phyloP scores from a whole-genome alignment of 1,140 invertebrate species.

The Brachionus manjavacas region DNA sequence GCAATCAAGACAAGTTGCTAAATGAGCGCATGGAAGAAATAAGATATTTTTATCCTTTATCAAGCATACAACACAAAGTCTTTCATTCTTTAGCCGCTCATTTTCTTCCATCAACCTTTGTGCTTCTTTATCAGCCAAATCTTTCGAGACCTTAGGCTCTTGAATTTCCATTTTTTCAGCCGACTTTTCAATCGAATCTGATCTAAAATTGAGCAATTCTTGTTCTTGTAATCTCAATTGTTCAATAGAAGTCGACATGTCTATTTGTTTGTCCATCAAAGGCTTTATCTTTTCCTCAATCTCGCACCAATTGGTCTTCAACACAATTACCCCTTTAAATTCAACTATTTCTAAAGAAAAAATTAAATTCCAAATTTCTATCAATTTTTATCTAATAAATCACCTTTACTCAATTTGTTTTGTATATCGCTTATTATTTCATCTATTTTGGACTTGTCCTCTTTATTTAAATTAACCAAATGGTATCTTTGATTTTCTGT shows the following conservation, averaged over 20 bases:
- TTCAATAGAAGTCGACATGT: background rate
- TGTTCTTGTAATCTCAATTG: background rate
- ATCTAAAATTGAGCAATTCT: background rate
- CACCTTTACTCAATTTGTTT: background rate
- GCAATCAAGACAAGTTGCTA: constrained; percentile 31
- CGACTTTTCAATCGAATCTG: background rate
- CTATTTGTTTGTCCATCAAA: background rate
- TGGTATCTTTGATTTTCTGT: background rate
- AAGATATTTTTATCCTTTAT: background rate
- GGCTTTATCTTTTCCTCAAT: constrained; percentile 25
- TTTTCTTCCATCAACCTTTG: constrained; percentile 13
- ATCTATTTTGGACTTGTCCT: background rate
- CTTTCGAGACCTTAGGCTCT: background rate
- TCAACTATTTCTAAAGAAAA: background rate
- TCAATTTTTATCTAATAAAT: background rate
- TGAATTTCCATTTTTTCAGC: background rate
- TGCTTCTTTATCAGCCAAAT: background rate
- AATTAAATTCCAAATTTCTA: background rate
- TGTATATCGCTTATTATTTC: background rate
- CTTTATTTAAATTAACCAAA: background rate
- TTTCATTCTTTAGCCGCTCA: constrained; percentile 13
- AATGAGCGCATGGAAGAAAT: constrained; percentile 34
- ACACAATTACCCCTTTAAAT: background rate
- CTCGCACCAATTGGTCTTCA: constrained; percentile 1
- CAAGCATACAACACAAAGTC: constrained; percentile 14